Evolutionary conservation across 1,140 invertebrate species (phyloP).

Genomic region (Ruditapes philippinarum): DNA sequence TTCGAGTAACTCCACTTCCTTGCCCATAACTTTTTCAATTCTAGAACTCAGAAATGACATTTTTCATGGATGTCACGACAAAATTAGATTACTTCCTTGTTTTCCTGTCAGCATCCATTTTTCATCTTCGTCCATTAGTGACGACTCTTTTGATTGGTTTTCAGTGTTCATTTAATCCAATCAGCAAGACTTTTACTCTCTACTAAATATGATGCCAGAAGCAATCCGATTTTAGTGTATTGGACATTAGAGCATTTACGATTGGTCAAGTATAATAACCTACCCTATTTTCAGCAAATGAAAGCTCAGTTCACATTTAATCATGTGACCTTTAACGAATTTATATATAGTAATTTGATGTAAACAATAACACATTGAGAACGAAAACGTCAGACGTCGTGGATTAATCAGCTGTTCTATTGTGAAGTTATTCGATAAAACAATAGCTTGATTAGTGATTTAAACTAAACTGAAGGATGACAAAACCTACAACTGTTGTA

Average conservation of each 20-base stretch:
- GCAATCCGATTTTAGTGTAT: constrained; percentile 14
- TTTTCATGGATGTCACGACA: constrained; percentile 25
- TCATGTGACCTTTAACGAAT: constrained; percentile 47
- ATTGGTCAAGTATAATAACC: constrained; percentile 25
- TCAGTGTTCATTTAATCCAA: background rate
- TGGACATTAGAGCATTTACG: background rate
- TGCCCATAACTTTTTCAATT: constrained; percentile 90
- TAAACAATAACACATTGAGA: constrained; percentile 74
- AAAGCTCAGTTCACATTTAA: constrained; percentile 16
- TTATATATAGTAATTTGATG: constrained; percentile 78
- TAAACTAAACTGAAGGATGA: constrained; percentile 65
- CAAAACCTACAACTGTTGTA: constrained; percentile 81
- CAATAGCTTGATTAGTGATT: too few relatives aligned
- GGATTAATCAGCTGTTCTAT: background rate
- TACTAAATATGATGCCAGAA: background rate
- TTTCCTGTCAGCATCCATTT: constrained; percentile 59
- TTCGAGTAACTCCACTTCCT: constrained; percentile 98
- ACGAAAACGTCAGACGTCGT: background rate
- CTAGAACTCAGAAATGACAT: constrained; percentile 56
- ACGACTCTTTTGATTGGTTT: constrained; percentile 10
- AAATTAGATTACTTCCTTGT: constrained; percentile 64
- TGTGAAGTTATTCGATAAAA: background rate
- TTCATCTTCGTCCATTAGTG: constrained; percentile 14
- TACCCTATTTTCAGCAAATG: constrained; percentile 22
- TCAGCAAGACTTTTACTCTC: constrained; percentile 24